Percentiles rank a stretch among this genome's conserved stretches.
Evolutionary conservation across 1,140 invertebrate genomes (phyloP).

Genomic region (Polyergus mexicanus): DNA sequence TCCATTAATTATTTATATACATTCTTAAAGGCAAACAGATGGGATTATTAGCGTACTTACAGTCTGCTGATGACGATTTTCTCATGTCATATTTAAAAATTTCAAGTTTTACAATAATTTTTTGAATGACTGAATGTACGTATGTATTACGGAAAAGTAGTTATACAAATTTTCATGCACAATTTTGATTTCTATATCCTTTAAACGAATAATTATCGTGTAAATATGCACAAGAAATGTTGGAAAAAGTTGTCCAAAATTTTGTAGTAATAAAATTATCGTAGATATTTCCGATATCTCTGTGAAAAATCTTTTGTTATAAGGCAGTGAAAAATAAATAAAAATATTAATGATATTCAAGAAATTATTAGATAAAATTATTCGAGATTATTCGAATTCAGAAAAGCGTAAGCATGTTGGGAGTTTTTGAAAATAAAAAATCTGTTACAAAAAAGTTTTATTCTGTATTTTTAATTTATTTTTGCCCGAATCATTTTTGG

Average conservation of each 20-base stretch:
- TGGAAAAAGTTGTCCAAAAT: not conserved
- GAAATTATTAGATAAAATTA: too few relatives aligned
- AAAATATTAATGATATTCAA: too few relatives aligned
- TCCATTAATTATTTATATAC: constrained; percentile 67
- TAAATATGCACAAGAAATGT: not conserved
- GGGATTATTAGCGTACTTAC: constrained; percentile 45
- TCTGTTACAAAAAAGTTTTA: too few relatives aligned
- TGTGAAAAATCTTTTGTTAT: not conserved
- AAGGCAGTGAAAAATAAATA: not conserved
- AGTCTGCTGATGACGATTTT: not conserved
- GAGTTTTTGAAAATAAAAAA: too few relatives aligned
- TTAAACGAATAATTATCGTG: not conserved
- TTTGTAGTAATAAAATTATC: not conserved
- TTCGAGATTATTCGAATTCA: too few relatives aligned
- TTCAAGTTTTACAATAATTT: not conserved
- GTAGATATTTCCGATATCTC: not conserved
- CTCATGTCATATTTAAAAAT: constrained; percentile 17
- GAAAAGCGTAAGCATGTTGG: too few relatives aligned
- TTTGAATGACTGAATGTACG: not conserved
- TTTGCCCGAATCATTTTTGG: too few relatives aligned
- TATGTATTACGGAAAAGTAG: not conserved
- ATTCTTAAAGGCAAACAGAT: constrained; percentile 26
- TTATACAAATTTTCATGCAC: not conserved
- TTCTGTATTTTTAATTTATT: too few relatives aligned
- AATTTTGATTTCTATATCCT: not conserved